These are phyloP conservation scores for Chaenocephalus aceratus DNA, from an alignment of 2,113 vertebrate genomes.

Conservation along the genomic window DNA sequence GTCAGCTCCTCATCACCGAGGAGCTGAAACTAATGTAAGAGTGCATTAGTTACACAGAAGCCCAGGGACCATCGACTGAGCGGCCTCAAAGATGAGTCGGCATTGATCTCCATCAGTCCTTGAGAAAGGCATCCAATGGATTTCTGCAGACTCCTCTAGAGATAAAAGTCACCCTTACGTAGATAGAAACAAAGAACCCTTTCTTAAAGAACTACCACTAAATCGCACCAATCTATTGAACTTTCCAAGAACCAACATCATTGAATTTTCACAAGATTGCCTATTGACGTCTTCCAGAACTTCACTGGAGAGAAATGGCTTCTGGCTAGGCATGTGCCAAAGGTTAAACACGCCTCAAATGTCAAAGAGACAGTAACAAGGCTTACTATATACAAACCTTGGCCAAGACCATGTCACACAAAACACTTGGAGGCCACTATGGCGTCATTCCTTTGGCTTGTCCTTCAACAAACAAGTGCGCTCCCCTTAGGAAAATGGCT, in stretches of 20 bases:
- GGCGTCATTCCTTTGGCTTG: slow-evolving; percentile 62
- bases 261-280: slow-evolving; percentile 46
- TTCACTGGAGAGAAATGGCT: slow-evolving; percentile 4
- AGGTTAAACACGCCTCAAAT: slow-evolving; percentile 57
- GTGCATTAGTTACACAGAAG: slow-evolving; percentile 56
- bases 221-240: slow-evolving; percentile 26
- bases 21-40: slow-evolving; percentile 43
- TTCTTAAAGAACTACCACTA: slow-evolving; percentile 29
- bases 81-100: slow-evolving; percentile 38
- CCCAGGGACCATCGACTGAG: slow-evolving; percentile 40
- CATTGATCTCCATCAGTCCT: slow-evolving; percentile 53
- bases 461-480: slow-evolving; percentile 54
- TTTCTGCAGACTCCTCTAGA: slow-evolving; percentile 17
- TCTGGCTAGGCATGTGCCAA: slow-evolving; percentile 18
- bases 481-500: slow-evolving; percentile 52
- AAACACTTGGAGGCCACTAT: slow-evolving; percentile 38
- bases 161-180: slow-evolving; percentile 47
- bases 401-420: slow-evolving; percentile 55
- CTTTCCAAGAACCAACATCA: slow-evolving; percentile 48
- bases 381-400: slow-evolving; percentile 39
- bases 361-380: slow-evolving; percentile 61
- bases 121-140: slow-evolving; percentile 35
- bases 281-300: slow-evolving; percentile 44
- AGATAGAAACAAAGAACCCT: slow-evolving; percentile 44
- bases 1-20: slow-evolving; percentile 44